Evolutionary conservation across 2,888 invertebrate genomes (phyloP).

Genomic region (Polyommatus iphigenia): DNA sequence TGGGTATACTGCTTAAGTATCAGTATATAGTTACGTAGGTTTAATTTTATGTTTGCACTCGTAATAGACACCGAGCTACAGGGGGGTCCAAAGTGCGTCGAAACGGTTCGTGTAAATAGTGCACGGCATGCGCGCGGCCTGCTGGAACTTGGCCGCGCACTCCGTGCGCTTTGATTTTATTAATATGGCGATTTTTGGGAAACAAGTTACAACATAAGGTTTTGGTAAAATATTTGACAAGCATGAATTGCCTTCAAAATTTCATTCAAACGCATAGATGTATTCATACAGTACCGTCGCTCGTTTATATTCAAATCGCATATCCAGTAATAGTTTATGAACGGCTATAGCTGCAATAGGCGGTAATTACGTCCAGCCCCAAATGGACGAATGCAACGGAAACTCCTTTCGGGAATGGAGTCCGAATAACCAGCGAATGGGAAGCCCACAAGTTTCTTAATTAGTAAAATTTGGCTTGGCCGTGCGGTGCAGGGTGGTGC

Average conservation of each 20-base stretch:
- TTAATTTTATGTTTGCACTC: too few relatives aligned
- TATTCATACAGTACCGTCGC: not conserved
- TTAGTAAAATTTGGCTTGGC: conserved; percentile 2
- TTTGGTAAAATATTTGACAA: too few relatives aligned
- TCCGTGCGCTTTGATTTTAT: too few relatives aligned
- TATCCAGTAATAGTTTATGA: not conserved
- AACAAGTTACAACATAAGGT: too few relatives aligned
- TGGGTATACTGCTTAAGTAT: too few relatives aligned
- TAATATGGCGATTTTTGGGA: too few relatives aligned
- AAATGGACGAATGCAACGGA: conserved; percentile 1
- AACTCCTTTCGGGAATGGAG: not conserved
- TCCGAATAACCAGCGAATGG: conserved; percentile 5
- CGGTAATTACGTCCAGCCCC: not conserved
- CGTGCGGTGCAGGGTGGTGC: not conserved
- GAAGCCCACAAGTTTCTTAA: conserved; percentile 2
- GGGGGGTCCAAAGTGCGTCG: too few relatives aligned
- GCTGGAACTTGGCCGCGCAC: too few relatives aligned
- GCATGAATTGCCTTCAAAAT: not conserved
- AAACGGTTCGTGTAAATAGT: too few relatives aligned
- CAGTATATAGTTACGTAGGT: too few relatives aligned
- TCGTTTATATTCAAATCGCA: not conserved
- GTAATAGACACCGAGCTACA: too few relatives aligned
- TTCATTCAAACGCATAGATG: not conserved
- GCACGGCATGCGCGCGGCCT: too few relatives aligned
- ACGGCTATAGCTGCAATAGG: not conserved